Evolutionary conservation across 2,113 vertebrate genomes (phyloP), one percentile per base, ranked within the genome.

Genomic region (Strix aluco): DNA sequence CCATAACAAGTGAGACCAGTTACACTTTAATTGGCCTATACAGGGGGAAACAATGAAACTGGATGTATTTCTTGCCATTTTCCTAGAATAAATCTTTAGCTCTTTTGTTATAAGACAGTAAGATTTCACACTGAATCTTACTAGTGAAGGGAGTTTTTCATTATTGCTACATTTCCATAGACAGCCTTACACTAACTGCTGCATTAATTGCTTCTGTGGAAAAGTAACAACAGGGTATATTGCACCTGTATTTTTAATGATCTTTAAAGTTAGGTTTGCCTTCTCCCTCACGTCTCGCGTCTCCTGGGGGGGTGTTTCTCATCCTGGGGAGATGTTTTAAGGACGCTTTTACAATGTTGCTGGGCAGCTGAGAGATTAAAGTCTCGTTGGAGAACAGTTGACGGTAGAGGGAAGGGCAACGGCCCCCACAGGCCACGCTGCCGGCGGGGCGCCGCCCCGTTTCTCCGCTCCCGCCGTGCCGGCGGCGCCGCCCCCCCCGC

Each of bases 281-380:
- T 67, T 54, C 23, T 67, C 49, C 67, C 22, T 51, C 1, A 0
- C 2, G 16, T 3, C 17, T 38, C 4, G 0, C 3, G 4, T 7
- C 51, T 59, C 8, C 34, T 6, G 20, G 46, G 40, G 16, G 46
- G 32, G 17, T 5, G 17, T 12, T 52, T 17, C 11, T 32, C 26
- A 5, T 3, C 17, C 32, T 1, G 36, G 10, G 26, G 17, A 55
- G n/a, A 38, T 9, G 32, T 38, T 70, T 61, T 6, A 9, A 22
- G 16, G 20, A 18, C 25, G 21, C 4, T 27, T 51, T 29, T 4
- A 9, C 29, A 13, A 2, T 0, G 38, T 5, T 1, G 18, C 1
- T 0, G 47, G 22, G 51, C 67, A n/a, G 52, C 46, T 47, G 46
- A 47, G 46, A 47, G 46, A 21, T 47, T 47, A 21, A 47, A 47